Percentiles rank a stretch among this genome's conserved stretches.
Evolutionary conservation across 2,113 vertebrate genomes (phyloP).

Genomic region (Pterocles gutturalis): DNA sequence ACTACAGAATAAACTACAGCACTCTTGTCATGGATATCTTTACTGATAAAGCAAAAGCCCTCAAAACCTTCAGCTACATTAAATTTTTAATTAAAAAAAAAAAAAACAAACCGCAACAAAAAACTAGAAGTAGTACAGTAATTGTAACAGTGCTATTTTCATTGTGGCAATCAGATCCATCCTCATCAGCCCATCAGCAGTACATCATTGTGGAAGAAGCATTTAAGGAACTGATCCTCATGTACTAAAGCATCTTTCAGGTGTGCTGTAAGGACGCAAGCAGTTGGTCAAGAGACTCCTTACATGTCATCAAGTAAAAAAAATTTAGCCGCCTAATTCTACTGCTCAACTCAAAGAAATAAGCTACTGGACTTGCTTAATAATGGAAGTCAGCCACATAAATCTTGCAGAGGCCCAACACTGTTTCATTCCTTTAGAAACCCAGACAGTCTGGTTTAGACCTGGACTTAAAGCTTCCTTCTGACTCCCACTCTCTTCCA

Average conservation of each 20-base stretch:
- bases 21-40: neutral
- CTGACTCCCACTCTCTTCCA: neutral
- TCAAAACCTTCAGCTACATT: neutral
- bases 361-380: neutral
- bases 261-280: neutral
- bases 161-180: neutral
- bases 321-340: neutral
- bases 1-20: neutral
- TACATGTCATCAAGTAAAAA: neutral
- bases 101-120: neutral
- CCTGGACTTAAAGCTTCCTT: neutral
- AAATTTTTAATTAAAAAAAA: neutral
- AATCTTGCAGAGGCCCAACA: neutral
- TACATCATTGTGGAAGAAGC: neutral
- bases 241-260: neutral
- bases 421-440: neutral
- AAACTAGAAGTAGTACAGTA: neutral
- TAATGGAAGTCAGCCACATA: neutral
- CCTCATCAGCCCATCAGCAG: neutral
- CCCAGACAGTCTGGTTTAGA: neutral
- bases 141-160: neutral
- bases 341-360: neutral
- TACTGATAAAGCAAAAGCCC: neutral
- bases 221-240: neutral
- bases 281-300: neutral